phyloP scores from a whole-genome alignment of 2,113 vertebrate species.

The Buteo buteo region DNA sequence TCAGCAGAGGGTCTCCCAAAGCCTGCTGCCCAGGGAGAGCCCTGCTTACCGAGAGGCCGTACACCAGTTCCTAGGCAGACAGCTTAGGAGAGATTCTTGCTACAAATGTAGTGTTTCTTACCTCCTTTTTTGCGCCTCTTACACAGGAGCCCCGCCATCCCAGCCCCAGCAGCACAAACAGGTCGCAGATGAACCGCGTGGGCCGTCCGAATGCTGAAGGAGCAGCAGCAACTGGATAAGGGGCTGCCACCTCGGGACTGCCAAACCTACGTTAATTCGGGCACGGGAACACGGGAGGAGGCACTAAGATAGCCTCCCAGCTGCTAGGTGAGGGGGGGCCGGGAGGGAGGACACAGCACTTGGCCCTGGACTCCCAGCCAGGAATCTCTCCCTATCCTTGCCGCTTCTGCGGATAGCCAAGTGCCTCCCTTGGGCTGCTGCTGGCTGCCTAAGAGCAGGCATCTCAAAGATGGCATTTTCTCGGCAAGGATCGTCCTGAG shows the following conservation, averaged over 20 bases:
- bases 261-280: slow-evolving; percentile 75
- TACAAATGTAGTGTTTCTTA: background rate
- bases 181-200: background rate
- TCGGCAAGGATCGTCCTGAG: background rate
- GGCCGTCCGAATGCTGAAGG: background rate
- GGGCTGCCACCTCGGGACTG: slow-evolving; percentile 55
- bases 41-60: background rate
- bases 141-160: slow-evolving; percentile 85
- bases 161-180: background rate
- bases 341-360: background rate
- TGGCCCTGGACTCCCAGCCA: background rate
- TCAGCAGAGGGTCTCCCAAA: background rate
- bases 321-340: background rate
- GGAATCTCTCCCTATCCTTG: background rate
- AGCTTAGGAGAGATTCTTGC: background rate
- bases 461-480: background rate
- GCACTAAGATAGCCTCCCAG: slow-evolving; percentile 1
- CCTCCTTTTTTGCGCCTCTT: slow-evolving; percentile 84
- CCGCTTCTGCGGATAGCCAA: background rate
- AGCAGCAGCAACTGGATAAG: slow-evolving; percentile 20
- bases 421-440: background rate
- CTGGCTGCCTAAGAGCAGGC: background rate
- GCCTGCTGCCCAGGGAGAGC: background rate
- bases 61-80: background rate
- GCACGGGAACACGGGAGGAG: slow-evolving; percentile 63